phyloP scores from a whole-genome alignment of 2,797 vertebrate species.

The Meriones psammophilus region DNA sequence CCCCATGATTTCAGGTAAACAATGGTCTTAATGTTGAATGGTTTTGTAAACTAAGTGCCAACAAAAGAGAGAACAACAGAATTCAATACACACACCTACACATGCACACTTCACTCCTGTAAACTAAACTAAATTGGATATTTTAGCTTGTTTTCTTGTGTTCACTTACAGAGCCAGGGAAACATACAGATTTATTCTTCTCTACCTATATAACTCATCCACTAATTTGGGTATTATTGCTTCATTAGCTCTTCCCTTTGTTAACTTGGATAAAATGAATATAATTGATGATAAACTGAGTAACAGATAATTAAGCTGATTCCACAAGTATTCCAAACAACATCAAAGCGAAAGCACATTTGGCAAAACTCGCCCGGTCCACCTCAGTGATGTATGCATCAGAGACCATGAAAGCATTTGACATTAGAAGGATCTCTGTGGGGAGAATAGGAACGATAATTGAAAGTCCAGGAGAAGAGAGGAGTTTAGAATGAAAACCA shows the following conservation, averaged over 20 bases:
- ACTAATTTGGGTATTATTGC: background rate
- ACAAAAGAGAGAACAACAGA: background rate
- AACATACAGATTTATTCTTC: background rate
- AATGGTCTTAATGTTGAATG: background rate
- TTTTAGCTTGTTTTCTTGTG: slow-evolving; percentile 23
- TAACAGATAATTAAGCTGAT: background rate
- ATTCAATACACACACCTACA: background rate
- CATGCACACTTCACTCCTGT: background rate
- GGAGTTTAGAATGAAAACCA: background rate
- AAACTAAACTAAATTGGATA: background rate
- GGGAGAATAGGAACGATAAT: background rate
- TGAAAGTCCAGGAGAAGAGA: background rate
- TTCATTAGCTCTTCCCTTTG: background rate
- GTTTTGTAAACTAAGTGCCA: background rate
- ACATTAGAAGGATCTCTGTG: background rate
- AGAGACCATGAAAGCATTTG: background rate
- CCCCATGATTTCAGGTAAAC: background rate
- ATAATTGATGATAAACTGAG: background rate
- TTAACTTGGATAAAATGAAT: background rate
- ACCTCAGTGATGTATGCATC: background rate
- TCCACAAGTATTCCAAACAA: background rate
- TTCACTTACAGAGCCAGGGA: background rate
- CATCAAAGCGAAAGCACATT: background rate
- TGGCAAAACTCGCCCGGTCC: background rate
- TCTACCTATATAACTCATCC: background rate